phyloP scores from a whole-genome alignment of 2,888 invertebrate genomes.

The Dinocampus coccinellae region DNA sequence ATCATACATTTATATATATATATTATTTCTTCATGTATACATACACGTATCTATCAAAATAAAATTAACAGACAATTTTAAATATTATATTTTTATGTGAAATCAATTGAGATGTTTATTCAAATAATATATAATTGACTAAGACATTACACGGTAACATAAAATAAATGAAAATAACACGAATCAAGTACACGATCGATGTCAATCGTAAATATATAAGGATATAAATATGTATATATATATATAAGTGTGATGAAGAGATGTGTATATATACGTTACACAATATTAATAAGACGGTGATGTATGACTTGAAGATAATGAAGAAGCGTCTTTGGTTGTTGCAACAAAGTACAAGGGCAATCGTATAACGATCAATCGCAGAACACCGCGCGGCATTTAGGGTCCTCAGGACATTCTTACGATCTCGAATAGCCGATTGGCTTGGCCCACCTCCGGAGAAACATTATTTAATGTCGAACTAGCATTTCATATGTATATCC shows the following conservation, averaged over 20 bases:
- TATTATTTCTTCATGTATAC: too few species aligned
- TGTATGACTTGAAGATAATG: conserved; percentile 6
- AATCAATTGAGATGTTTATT: neutral
- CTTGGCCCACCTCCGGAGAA: conserved; percentile 58
- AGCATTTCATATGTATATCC: conserved; percentile 42
- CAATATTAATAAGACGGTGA: conserved; percentile 1
- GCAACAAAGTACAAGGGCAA: conserved; percentile 6
- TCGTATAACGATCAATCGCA: conserved; percentile 11
- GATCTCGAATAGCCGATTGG: conserved; percentile 53
- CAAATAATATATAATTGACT: too few species aligned
- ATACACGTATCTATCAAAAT: too few species aligned
- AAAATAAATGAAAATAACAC: too few species aligned
- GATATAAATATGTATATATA: too few species aligned
- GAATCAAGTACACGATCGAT: neutral
- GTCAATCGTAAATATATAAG: neutral
- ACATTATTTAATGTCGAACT: conserved; percentile 61
- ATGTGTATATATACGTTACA: too few species aligned
- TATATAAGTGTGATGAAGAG: too few species aligned
- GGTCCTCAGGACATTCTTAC: conserved; percentile 42
- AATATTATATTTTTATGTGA: neutral
- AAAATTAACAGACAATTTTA: neutral
- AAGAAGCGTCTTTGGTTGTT: neutral
- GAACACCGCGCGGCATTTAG: conserved; percentile 6
- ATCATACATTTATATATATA: too few species aligned
- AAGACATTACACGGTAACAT: neutral